Evolutionary conservation across 2,797 vertebrate species (phyloP).

Genomic region (Etheostoma nigrum): DNA sequence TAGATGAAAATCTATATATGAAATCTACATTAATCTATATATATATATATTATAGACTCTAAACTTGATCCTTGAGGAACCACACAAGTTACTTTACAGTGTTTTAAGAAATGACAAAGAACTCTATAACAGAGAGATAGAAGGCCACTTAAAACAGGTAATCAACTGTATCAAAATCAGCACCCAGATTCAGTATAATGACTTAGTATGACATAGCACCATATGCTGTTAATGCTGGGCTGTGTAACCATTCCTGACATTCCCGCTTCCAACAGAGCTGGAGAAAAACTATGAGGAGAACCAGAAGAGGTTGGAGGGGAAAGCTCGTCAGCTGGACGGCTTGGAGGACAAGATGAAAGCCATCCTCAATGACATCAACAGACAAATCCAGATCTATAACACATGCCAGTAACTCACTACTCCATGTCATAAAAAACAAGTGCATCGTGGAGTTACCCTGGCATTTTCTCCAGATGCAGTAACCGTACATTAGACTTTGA

Average conservation of each 20-base stretch:
- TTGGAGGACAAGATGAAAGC: constrained; percentile 95
- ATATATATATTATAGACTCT: no score
- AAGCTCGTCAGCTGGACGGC: constrained; percentile 93
- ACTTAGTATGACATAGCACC: neutral
- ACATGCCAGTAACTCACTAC: constrained; percentile 91
- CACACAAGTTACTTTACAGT: neutral
- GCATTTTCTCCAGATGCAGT: neutral
- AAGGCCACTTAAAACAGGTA: neutral
- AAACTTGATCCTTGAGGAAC: neutral
- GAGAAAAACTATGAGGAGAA: constrained; percentile 94
- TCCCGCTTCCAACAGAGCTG: constrained; percentile 83
- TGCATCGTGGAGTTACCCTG: neutral
- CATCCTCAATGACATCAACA: constrained; percentile 94
- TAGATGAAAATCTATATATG: neutral
- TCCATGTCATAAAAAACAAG: neutral
- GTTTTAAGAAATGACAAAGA: neutral
- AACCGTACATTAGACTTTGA: constrained; percentile 1
- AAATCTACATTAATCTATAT: no score
- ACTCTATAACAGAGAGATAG: neutral
- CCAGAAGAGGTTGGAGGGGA: constrained; percentile 90
- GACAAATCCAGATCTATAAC: constrained; percentile 98
- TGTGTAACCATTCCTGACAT: constrained; percentile 21
- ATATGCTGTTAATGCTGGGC: neutral
- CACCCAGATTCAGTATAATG: neutral
- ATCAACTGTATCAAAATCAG: neutral